Conservation (phyloP, 2,113 vertebrate genomes). For the Ophthalmolycus amberensis region DNA sequence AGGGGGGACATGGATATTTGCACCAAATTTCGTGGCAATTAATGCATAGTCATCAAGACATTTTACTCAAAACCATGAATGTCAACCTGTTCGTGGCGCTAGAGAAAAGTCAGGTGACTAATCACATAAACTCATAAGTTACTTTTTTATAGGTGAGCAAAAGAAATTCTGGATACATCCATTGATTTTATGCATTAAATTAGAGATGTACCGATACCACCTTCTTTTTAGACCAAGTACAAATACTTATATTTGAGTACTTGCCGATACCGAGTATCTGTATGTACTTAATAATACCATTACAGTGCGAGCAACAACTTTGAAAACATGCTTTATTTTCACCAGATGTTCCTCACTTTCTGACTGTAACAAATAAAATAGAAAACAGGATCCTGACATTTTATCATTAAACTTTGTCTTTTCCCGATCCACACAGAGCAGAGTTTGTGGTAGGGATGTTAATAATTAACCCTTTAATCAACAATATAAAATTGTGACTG, state of each 20-base stretch:
- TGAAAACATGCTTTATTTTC: no score
- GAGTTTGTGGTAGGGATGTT: no score
- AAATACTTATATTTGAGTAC: no score
- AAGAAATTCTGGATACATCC: not conserved
- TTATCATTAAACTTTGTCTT: not conserved
- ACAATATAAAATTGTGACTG: no score
- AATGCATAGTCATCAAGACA: not conserved
- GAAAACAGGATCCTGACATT: not conserved
- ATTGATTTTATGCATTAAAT: slow-evolving; percentile 1
- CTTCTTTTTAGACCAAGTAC: no score
- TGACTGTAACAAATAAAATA: not conserved
- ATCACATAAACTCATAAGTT: not conserved
- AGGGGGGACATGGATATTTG: not conserved
- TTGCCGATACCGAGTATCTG: no score
- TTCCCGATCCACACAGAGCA: not conserved
- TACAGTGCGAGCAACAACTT: no score
- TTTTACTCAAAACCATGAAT: not conserved
- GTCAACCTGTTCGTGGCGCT: not conserved
- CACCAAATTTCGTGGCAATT: not conserved
- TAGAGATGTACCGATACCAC: no score
- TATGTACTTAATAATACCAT: no score
- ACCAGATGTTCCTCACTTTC: no score
- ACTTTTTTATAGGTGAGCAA: not conserved
- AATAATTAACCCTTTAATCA: no score
- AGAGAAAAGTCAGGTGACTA: not conserved